A percentile compares a stretch with the other conserved stretches of the same genome.
These are phyloP conservation scores for Drosophila fuyamai DNA, from an alignment of 1,140 invertebrate genomes.

Conservation along the genomic window DNA sequence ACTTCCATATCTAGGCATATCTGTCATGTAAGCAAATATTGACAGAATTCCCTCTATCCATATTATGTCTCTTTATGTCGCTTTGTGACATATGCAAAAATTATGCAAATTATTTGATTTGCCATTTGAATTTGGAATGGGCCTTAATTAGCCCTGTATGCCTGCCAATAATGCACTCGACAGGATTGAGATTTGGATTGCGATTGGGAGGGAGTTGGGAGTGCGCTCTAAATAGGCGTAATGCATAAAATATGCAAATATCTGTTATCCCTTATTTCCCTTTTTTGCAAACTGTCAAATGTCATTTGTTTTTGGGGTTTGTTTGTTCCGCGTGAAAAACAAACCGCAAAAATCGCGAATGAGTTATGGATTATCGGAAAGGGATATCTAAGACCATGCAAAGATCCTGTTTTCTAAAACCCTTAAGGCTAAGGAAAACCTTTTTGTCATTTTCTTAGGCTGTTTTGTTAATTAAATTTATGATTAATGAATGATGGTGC, in stretches of 20 bases:
- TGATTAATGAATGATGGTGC: constrained; percentile 71
- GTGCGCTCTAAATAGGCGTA: constrained; percentile 25
- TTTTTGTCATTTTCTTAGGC: constrained; percentile 55
- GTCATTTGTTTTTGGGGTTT: constrained; percentile 43
- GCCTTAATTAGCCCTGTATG: constrained; percentile 64
- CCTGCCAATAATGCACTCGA: constrained; percentile 41
- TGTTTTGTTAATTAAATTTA: constrained; percentile 82
- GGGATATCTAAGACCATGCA: constrained; percentile 12
- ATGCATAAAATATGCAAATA: constrained; percentile 75
- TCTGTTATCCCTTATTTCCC: constrained; percentile 4
- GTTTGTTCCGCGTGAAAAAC: constrained; percentile 43
- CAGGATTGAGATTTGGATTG: constrained; percentile 19
- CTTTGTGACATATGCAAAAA: constrained; percentile 70
- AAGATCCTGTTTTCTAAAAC: constrained; percentile 30
- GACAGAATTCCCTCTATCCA: constrained; percentile 15
- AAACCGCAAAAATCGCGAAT: constrained; percentile 65
- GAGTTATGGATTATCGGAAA: constrained; percentile 58
- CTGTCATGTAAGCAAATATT: constrained; percentile 49
- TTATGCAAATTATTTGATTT: constrained; percentile 74
- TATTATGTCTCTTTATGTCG: constrained; percentile 24
- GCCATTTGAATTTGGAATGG: constrained; percentile 54
- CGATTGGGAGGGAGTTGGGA: constrained; percentile 33
- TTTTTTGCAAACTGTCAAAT: constrained; percentile 50
- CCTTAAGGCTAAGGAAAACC: constrained; percentile 32
- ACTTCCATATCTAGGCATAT: constrained; percentile 19